These are phyloP conservation scores for Magallana ariakensis DNA, from an alignment of 1,140 invertebrate species.

Conservation along the genomic window DNA sequence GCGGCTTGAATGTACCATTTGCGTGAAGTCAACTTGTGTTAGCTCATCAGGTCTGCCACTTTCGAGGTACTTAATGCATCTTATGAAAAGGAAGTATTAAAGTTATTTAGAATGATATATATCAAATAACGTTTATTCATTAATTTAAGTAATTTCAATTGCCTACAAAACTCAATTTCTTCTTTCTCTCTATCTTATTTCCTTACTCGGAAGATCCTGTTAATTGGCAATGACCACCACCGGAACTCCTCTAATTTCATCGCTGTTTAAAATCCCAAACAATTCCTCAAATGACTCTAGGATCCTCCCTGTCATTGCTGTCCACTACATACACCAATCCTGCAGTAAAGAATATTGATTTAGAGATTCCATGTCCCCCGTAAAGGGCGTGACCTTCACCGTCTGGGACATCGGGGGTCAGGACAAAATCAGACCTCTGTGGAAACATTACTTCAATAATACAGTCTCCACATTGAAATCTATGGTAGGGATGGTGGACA, in stretches of 20 bases:
- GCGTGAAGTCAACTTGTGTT: conserved; percentile 50
- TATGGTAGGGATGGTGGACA: conserved; percentile 76
- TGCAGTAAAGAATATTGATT: conserved; percentile 61
- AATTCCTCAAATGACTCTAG: conserved; percentile 96
- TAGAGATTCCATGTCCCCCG: conserved; percentile 79
- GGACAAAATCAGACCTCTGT: conserved; percentile 78
- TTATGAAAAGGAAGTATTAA: background rate
- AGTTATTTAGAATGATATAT: background rate
- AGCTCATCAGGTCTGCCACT: conserved; percentile 59
- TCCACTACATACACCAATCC: conserved; percentile 98
- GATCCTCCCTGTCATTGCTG: conserved; percentile 98
- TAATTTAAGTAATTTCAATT: background rate
- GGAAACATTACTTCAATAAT: conserved; percentile 71
- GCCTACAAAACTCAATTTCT: no score
- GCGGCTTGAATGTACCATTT: conserved; percentile 62
- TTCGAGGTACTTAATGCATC: conserved; percentile 67
- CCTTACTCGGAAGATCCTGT: conserved; percentile 77
- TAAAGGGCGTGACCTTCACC: conserved; percentile 79
- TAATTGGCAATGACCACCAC: conserved; percentile 79
- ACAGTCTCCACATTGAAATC: conserved; percentile 77
- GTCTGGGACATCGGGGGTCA: conserved; percentile 79
- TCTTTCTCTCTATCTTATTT: background rate
- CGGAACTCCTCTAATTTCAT: conserved; percentile 75
- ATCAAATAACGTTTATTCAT: background rate
- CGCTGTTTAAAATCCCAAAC: conserved; percentile 79